A percentile compares a stretch with the other conserved stretches of the same genome.
These are phyloP conservation scores for Anguilla pacifica DNA, from an alignment of 2,797 vertebrate genomes.

Conservation along the genomic window DNA sequence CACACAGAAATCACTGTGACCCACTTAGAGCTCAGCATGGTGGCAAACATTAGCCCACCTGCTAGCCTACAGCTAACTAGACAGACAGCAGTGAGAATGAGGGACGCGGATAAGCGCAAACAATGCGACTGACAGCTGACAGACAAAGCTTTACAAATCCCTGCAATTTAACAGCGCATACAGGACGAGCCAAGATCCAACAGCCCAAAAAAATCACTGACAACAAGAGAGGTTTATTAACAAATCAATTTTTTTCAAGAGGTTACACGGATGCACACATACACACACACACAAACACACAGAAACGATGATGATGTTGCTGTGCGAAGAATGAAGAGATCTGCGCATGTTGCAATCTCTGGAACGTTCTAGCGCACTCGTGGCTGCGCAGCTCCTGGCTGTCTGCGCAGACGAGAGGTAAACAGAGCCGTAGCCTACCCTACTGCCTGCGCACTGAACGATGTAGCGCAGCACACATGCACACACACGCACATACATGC, in stretches of 20 bases:
- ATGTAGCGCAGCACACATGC: background rate
- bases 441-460: constrained; percentile 5
- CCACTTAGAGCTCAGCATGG: constrained; percentile 11
- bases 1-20: constrained; percentile 13
- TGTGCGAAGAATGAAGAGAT: background rate
- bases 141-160: background rate
- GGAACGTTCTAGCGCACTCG: constrained; percentile 9
- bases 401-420: constrained; percentile 11
- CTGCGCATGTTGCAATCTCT: constrained; percentile 3
- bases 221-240: background rate
- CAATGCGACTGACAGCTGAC: background rate
- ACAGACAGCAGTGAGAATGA: constrained; percentile 3
- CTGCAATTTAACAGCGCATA: background rate
- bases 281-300: constrained; percentile 12
- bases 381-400: background rate
- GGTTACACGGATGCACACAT: background rate
- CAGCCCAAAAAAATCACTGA: background rate
- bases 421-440: background rate
- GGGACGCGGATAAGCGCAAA: background rate
- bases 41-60: constrained; percentile 2
- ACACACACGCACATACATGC: background rate
- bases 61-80: background rate
- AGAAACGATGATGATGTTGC: background rate
- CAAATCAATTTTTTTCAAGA: background rate
- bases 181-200: background rate